Evolutionary conservation across 2,888 invertebrate genomes (phyloP).

Genomic region (Dryadula phaetusa): DNA sequence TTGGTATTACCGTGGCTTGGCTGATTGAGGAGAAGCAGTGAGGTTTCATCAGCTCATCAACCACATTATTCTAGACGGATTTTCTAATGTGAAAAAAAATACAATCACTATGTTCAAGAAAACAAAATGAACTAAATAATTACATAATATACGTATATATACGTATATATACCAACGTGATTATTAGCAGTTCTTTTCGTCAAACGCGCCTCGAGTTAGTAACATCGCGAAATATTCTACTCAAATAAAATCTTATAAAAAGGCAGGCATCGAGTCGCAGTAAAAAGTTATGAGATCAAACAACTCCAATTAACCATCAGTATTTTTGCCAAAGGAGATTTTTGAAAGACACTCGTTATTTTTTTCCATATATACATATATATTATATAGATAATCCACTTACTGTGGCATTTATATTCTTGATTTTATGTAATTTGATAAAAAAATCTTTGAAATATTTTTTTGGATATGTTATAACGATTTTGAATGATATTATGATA

Average conservation of each 20-base stretch:
- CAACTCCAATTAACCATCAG: constrained; percentile 24
- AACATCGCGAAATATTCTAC: neutral
- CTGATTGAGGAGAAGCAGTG: no score
- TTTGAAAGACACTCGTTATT: constrained; percentile 5
- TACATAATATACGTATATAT: no score
- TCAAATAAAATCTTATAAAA: constrained; percentile 16
- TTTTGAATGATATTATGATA: no score
- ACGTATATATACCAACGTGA: neutral
- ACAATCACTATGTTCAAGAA: no score
- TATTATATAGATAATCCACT: constrained; percentile 5
- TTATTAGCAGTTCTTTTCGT: neutral
- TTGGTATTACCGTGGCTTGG: no score
- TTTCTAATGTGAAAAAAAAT: no score
- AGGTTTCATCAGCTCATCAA: no score
- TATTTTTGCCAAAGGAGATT: constrained; percentile 7
- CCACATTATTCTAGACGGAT: no score
- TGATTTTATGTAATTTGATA: neutral
- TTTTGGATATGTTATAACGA: neutral
- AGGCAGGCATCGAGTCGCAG: constrained; percentile 12
- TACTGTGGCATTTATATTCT: neutral
- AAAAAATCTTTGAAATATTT: neutral
- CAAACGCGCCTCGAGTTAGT: neutral
- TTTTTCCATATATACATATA: constrained; percentile 8
- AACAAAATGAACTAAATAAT: no score
- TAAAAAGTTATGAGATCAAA: constrained; percentile 26